Percentiles rank a stretch among this genome's conserved stretches.
phyloP scores from a whole-genome alignment of 2,113 vertebrate species.

The Atractosteus spatula region DNA sequence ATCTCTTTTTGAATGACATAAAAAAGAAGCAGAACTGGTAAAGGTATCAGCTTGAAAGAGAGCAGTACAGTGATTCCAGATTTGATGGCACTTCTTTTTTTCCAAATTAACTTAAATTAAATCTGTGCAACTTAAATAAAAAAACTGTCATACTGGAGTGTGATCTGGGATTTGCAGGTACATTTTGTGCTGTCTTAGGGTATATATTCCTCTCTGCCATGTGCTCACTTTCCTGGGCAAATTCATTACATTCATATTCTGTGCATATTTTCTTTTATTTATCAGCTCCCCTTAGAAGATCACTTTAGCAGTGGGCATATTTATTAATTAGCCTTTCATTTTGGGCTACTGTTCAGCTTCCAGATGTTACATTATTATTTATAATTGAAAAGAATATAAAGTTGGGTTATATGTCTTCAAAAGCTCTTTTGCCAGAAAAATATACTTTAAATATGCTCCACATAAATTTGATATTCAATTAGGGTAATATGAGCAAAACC shows the following conservation, averaged over 20 bases:
- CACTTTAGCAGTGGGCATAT: conserved; percentile 10
- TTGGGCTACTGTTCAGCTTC: conserved; percentile 14
- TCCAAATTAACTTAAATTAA: too few species aligned
- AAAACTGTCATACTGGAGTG: too few species aligned
- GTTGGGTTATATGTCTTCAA: conserved; percentile 8
- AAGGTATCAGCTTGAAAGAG: too few species aligned
- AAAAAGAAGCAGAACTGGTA: too few species aligned
- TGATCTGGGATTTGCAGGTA: not conserved
- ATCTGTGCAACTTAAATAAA: too few species aligned
- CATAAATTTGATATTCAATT: too few species aligned
- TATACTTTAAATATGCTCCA: too few species aligned
- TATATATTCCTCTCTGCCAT: conserved; percentile 12
- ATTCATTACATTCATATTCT: conserved; percentile 21
- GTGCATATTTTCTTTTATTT: conserved; percentile 7
- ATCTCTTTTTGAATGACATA: too few species aligned
- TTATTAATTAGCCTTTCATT: conserved; percentile 14
- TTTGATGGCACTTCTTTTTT: too few species aligned
- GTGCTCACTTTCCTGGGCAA: conserved; percentile 21
- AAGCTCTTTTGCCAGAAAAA: not conserved
- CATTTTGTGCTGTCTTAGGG: conserved; percentile 2
- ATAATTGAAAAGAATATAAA: conserved; percentile 9
- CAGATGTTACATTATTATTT: conserved; percentile 14
- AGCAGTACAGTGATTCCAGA: too few species aligned
- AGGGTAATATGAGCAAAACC: too few species aligned
- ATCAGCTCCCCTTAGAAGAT: conserved; percentile 17